Evolutionary conservation across 2,113 vertebrate species (phyloP).

Genomic region (Chamaetylas fuelleborni): DNA sequence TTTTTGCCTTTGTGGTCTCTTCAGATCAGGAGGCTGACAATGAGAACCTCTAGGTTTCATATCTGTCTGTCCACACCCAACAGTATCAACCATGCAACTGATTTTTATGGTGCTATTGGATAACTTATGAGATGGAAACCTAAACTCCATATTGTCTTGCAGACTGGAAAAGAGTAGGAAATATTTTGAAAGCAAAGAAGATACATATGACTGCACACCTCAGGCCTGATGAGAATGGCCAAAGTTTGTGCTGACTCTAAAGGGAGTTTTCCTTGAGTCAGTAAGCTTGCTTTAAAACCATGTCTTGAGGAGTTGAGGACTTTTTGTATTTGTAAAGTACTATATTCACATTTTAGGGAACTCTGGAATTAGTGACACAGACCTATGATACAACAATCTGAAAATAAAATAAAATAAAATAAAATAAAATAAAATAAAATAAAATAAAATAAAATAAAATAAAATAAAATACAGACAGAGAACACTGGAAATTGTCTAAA

Average conservation of each 20-base stretch:
- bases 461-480: not conserved
- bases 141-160: not conserved
- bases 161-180: not conserved
- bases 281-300: not conserved
- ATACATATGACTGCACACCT: not conserved
- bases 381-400: not conserved
- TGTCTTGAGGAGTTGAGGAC: not conserved
- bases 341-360: not conserved
- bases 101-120: not conserved
- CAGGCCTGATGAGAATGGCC: not conserved
- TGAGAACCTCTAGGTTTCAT: not conserved
- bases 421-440: no score
- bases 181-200: not conserved
- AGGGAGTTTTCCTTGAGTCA: not conserved
- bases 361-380: not conserved
- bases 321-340: not conserved
- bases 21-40: not conserved
- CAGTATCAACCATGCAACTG: not conserved
- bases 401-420: not conserved
- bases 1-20: not conserved
- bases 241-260: not conserved
- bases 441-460: no score
- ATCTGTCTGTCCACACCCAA: not conserved
- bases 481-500: slow-evolving; percentile 12
- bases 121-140: not conserved